Evolutionary conservation across 2,888 invertebrate species (phyloP).

Genomic region (Sipha maydis): DNA sequence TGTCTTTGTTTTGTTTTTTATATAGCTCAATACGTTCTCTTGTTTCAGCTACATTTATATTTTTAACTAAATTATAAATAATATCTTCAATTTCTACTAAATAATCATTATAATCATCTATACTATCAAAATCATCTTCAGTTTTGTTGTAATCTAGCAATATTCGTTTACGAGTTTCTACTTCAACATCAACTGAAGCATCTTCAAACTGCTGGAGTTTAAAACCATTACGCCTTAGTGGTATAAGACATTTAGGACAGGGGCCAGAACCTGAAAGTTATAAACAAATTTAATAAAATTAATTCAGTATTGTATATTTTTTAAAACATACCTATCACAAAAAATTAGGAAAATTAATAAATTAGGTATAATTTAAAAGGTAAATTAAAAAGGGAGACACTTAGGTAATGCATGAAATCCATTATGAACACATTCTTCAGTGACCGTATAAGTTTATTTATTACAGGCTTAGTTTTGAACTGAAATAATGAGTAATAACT

Average conservation of each 20-base stretch:
- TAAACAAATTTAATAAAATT: neutral
- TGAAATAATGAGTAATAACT: neutral
- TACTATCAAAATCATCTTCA: slow-evolving; percentile 87
- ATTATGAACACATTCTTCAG: neutral
- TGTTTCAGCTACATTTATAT: slow-evolving; percentile 87
- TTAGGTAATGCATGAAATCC: neutral
- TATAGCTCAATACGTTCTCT: slow-evolving; percentile 91
- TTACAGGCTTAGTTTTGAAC: slow-evolving; percentile 39
- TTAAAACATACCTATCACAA: neutral
- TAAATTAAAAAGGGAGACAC: too few species aligned
- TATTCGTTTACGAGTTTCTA: slow-evolving; percentile 90
- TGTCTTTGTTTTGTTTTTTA: slow-evolving; percentile 88
- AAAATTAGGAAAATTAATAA: too few species aligned
- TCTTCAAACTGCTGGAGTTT: slow-evolving; percentile 97
- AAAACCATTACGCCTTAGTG: slow-evolving; percentile 88
- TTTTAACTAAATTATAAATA: slow-evolving; percentile 89
- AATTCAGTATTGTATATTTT: neutral
- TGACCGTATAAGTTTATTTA: slow-evolving; percentile 23
- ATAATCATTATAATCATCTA: slow-evolving; percentile 94
- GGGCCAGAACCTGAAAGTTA: slow-evolving; percentile 81
- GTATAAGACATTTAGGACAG: slow-evolving; percentile 93
- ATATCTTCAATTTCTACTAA: slow-evolving; percentile 94
- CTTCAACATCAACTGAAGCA: slow-evolving; percentile 95
- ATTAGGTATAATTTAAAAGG: too few species aligned
- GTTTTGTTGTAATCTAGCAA: slow-evolving; percentile 93